Evolutionary conservation across 2,888 invertebrate species (phyloP).

Genomic region (Leucophora obtusa): DNA sequence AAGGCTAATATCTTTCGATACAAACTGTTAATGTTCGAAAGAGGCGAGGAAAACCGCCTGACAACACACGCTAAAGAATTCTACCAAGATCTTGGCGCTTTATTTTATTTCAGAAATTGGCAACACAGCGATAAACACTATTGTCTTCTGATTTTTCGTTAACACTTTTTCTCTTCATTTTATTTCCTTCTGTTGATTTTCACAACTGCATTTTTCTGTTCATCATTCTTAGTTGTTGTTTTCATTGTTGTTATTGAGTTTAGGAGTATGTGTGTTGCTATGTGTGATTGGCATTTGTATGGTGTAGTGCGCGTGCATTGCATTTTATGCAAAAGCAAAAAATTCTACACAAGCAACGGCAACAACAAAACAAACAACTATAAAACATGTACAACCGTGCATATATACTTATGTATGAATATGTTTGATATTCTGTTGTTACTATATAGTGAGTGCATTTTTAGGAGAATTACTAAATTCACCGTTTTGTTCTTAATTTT

Average conservation of each 20-base stretch:
- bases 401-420: neutral
- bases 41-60: too few relatives aligned
- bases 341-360: neutral
- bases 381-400: conserved; percentile 3
- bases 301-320: conserved; percentile 60
- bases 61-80: too few relatives aligned
- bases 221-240: conserved; percentile 6
- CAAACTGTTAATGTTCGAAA: too few relatives aligned
- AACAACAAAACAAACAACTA: conserved; percentile 4
- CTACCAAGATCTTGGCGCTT: too few relatives aligned
- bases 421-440: neutral
- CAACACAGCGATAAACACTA: too few relatives aligned
- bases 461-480: conserved; percentile 59
- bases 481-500: conserved; percentile 63
- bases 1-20: too few relatives aligned
- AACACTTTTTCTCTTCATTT: conserved; percentile 14
- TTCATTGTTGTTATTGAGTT: conserved; percentile 4
- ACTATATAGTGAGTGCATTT: conserved; percentile 38
- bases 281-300: conserved; percentile 51
- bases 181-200: neutral
- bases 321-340: conserved; percentile 56
- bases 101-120: too few relatives aligned
- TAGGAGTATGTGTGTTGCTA: conserved; percentile 49
- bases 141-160: neutral
- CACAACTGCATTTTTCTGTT: conserved; percentile 26